Base-by-base conservation (phyloP, 2,888 invertebrate genomes). In the Lypha dubia region DNA sequence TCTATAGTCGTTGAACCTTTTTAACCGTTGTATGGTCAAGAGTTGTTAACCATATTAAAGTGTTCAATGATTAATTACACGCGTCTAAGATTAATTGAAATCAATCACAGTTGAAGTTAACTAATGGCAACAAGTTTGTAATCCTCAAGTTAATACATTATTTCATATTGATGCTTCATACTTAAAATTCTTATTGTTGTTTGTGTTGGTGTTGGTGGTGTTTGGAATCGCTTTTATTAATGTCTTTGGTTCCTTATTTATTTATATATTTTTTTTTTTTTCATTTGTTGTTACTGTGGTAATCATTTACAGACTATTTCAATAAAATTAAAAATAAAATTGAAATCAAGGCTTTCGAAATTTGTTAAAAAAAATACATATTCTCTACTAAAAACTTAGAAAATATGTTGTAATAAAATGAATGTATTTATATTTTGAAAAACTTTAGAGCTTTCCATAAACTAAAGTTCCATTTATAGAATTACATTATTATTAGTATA, bases 21-120 rank as follows among this genome's bases (percentile, higher is more conserved):
- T 90, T 90, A 90, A 89, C 90, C 89, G 90, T 90, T 90, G 90
- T 89, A 89, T 89, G 90, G 90, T 88, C 90, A 90, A 89, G 88
- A 90, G 89, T 90, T 91, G 91, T 91, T 91, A 91, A 91, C 91
- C 91, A 91, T 91, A 91, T 91, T 91, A 91, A 91, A 91, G 91
- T 91, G 91, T 91, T 90, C 91, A 90, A 90, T 91, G 92, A 92
- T 92, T 92, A 92, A 92, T 92, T 91, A 91, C 90, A 91, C 90
- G 90, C 91, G 90, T 89, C 90, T 89, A 91, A 92, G 92, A 92
- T 92, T 92, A 92, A 92, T 92, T 92, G 91, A 91, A 92, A 91
- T 92, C 92, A 92, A 92, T 92, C 92, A 92, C 91, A 92, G 89
- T 89, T 91, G 92, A 92, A 92, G 91, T 91, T 92, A 92, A 92